A percentile compares a stretch with the other conserved stretches of the same genome.
Conservation (phyloP, 2,113 vertebrate species). For the Channa argus region DNA sequence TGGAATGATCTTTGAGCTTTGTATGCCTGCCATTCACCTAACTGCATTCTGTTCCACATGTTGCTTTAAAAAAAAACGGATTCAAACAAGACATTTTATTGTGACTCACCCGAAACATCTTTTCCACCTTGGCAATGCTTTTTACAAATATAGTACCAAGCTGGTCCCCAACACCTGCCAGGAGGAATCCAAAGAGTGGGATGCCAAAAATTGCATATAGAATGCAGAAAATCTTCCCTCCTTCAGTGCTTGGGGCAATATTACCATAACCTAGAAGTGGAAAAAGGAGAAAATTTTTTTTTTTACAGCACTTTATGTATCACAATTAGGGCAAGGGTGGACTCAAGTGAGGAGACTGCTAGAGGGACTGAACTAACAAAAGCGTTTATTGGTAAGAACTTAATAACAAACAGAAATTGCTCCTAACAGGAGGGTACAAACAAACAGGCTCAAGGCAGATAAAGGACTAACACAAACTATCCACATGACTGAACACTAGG, state of each 20-base stretch:
- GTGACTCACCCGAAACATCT: slow-evolving; percentile 93
- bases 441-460: too few relatives aligned
- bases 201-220: slow-evolving; percentile 98
- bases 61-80: too few relatives aligned
- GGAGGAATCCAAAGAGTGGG: slow-evolving; percentile 95
- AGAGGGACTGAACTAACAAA: too few relatives aligned
- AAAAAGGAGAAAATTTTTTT: neutral
- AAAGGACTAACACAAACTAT: too few relatives aligned
- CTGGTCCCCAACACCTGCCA: slow-evolving; percentile 96
- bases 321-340: too few relatives aligned
- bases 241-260: slow-evolving; percentile 95
- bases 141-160: slow-evolving; percentile 98
- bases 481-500: too few relatives aligned
- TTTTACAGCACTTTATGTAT: neutral
- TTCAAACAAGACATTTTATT: neutral
- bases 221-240: slow-evolving; percentile 97
- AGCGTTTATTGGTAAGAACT: too few relatives aligned
- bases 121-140: slow-evolving; percentile 95
- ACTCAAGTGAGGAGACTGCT: too few relatives aligned
- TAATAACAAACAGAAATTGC: neutral
- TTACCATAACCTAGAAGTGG: slow-evolving; percentile 91
- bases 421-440: too few relatives aligned
- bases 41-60: too few relatives aligned
- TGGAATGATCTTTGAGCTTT: too few relatives aligned
- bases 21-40: too few relatives aligned